phyloP scores from a whole-genome alignment of 2,888 invertebrate genomes.

The Unio pictorum region DNA sequence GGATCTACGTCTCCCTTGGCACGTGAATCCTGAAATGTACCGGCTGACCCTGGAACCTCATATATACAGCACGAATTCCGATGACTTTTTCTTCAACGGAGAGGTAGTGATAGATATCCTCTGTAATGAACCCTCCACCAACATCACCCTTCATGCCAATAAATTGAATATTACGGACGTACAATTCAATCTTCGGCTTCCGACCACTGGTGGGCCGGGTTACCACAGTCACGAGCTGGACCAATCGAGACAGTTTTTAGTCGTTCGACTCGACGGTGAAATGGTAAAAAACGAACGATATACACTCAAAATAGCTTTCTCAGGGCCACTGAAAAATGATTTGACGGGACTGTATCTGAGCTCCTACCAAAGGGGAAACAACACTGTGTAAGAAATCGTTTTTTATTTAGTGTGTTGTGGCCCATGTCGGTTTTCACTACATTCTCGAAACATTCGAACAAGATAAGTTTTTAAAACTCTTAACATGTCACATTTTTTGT shows the following conservation, averaged over 20 bases:
- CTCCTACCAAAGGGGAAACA: constrained; percentile 43
- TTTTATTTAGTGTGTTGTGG: too few relatives aligned
- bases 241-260: constrained; percentile 54
- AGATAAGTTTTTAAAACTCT: too few relatives aligned
- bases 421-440: too few relatives aligned
- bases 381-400: constrained; percentile 45
- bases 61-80: constrained; percentile 51
- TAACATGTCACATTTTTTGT: too few relatives aligned
- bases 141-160: constrained; percentile 53
- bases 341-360: constrained; percentile 57
- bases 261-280: constrained; percentile 77
- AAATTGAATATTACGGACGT: constrained; percentile 44
- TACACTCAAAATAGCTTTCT: constrained; percentile 78
- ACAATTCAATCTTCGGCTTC: too few relatives aligned
- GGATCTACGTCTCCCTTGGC: constrained; percentile 56
- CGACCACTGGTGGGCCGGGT: too few relatives aligned
- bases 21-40: constrained; percentile 55
- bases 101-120: constrained; percentile 39
- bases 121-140: constrained; percentile 34
- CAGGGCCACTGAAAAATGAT: constrained; percentile 79
- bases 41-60: constrained; percentile 57
- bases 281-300: constrained; percentile 79
- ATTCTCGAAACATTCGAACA: too few relatives aligned
- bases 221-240: constrained; percentile 37
- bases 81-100: constrained; percentile 55